phyloP scores from a whole-genome alignment of 2,888 invertebrate species.

The Agapetus fuscipes region DNA sequence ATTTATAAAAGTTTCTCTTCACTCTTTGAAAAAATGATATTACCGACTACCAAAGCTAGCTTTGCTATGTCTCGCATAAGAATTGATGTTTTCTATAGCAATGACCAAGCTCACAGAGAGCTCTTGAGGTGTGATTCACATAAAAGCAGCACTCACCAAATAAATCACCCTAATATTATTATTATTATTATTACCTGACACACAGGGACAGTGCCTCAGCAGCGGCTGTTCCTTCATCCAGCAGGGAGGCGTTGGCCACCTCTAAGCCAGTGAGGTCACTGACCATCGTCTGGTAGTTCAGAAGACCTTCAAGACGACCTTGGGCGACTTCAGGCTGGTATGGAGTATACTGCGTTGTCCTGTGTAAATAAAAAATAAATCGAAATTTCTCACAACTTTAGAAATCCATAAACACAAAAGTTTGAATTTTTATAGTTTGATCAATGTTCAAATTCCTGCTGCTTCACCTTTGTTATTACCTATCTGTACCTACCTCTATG shows the following conservation, averaged over 20 bases:
- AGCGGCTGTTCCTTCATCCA: conserved; percentile 94
- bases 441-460: too few relatives aligned
- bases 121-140: too few relatives aligned
- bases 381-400: neutral
- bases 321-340: conserved; percentile 98
- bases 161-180: neutral
- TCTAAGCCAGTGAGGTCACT: conserved; percentile 91
- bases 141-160: too few relatives aligned
- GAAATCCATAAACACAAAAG: too few relatives aligned
- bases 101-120: too few relatives aligned
- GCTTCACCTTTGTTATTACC: too few relatives aligned
- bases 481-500: too few relatives aligned
- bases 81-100: too few relatives aligned
- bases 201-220: conserved; percentile 93
- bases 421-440: too few relatives aligned
- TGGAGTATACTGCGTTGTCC: conserved; percentile 97
- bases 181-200: conserved; percentile 49
- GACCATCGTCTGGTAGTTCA: conserved; percentile 98
- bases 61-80: too few relatives aligned
- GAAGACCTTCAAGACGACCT: conserved; percentile 86
- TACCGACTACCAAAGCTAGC: neutral
- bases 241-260: conserved; percentile 92
- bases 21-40: neutral
- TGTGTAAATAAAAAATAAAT: conserved; percentile 28
- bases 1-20: too few relatives aligned